Percentiles rank a stretch among this genome's conserved stretches.
Evolutionary conservation across 2,888 invertebrate genomes (phyloP).

Genomic region (Ormyrus rosae): DNA sequence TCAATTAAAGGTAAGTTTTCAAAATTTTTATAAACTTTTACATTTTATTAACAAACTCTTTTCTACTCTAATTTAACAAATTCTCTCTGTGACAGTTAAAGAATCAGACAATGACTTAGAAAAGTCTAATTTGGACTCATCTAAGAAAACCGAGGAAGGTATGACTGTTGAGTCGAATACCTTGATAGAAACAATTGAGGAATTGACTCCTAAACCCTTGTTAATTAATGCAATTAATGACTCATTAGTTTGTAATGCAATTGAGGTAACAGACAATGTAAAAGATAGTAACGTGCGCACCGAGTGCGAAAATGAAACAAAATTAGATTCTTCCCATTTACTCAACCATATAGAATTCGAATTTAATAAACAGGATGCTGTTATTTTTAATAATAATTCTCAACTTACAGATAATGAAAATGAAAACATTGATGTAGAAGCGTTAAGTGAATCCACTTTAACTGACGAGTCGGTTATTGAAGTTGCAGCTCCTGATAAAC

Average conservation of each 20-base stretch:
- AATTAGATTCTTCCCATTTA: constrained; percentile 1
- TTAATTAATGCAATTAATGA: constrained; percentile 15
- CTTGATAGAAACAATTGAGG: constrained; percentile 44
- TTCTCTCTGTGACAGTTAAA: constrained; percentile 57
- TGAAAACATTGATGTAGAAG: constrained; percentile 40
- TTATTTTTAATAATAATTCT: background rate
- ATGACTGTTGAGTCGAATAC: constrained; percentile 44
- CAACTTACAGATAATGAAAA: constrained; percentile 35
- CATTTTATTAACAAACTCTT: constrained; percentile 8
- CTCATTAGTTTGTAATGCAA: constrained; percentile 24
- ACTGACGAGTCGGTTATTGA: constrained; percentile 22
- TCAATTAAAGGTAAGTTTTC: constrained; percentile 35
- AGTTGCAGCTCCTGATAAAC: constrained; percentile 1
- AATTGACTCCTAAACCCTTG: constrained; percentile 36
- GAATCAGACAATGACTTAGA: constrained; percentile 51
- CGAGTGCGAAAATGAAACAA: background rate
- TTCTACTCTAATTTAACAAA: background rate
- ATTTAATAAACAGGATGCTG: constrained; percentile 7
- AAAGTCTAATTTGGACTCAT: constrained; percentile 37
- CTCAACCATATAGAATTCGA: background rate
- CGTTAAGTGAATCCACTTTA: constrained; percentile 33
- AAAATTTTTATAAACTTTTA: constrained; percentile 29
- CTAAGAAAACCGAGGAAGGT: constrained; percentile 46
- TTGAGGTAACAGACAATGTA: constrained; percentile 8
- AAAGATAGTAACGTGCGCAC: background rate